Conservation (phyloP, 2,113 vertebrate species). For the Tringa solitaria region DNA sequence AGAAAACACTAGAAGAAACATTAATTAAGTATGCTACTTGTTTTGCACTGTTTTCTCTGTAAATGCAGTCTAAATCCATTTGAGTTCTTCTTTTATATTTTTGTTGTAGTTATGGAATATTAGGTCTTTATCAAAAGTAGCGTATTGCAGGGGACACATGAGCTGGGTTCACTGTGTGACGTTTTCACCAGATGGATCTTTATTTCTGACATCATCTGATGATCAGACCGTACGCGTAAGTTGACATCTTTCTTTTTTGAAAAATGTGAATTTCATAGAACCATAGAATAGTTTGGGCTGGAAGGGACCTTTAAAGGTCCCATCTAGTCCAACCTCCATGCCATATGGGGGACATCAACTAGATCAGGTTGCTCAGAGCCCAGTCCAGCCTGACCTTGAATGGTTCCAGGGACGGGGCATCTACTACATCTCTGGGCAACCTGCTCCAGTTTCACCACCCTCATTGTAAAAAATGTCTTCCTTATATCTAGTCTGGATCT, state of each 20-base stretch:
- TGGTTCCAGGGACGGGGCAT: not conserved
- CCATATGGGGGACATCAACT: not conserved
- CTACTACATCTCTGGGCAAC: not conserved
- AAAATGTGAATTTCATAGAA: not conserved
- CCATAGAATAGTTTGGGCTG: not conserved
- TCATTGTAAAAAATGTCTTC: not conserved
- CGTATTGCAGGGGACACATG: conserved; percentile 92
- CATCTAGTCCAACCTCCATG: not conserved
- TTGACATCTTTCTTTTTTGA: not conserved
- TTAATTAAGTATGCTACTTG: not conserved
- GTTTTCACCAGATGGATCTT: conserved; percentile 89
- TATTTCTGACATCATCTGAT: conserved; percentile 92
- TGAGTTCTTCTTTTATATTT: conserved; percentile 15
- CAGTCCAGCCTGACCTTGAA: not conserved
- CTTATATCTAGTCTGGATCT: not conserved
- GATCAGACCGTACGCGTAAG: conserved; percentile 93
- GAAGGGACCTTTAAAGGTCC: not conserved
- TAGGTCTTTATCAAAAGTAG: conserved; percentile 83
- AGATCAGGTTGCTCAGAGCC: not conserved
- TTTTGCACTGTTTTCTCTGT: not conserved
- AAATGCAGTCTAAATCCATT: not conserved
- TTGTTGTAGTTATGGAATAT: conserved; percentile 88
- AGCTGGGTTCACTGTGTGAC: conserved; percentile 92
- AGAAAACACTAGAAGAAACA: not conserved
- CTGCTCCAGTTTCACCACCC: not conserved